Evolutionary conservation across 2,797 vertebrate genomes (phyloP).

Genomic region (Gallirallus australis): DNA sequence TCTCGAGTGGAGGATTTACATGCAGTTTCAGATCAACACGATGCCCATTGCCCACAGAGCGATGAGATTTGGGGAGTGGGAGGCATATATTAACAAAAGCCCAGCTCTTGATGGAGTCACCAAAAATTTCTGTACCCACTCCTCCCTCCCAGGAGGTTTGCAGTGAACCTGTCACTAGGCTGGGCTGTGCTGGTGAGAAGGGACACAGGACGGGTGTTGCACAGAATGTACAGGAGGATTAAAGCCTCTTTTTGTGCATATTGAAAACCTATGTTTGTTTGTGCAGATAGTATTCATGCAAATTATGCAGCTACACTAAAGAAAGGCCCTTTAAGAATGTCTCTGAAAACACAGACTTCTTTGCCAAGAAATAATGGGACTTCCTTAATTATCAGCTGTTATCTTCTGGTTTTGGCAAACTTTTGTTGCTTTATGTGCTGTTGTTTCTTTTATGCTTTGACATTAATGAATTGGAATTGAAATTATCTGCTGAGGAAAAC

Average conservation of each 20-base stretch:
- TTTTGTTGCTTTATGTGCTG: constrained; percentile 24
- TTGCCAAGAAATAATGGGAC: constrained; percentile 59
- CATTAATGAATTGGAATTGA: constrained; percentile 63
- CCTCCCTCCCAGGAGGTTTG: background rate
- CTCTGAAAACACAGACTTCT: constrained; percentile 17
- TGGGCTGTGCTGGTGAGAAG: background rate
- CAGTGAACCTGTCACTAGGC: background rate
- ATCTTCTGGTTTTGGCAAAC: constrained; percentile 56
- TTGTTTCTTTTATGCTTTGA: constrained; percentile 52
- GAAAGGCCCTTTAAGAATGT: constrained; percentile 52
- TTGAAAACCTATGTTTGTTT: constrained; percentile 29
- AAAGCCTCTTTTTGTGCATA: background rate
- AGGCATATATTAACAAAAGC: background rate
- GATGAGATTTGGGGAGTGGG: background rate
- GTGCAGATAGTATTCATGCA: background rate
- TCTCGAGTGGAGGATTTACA: background rate
- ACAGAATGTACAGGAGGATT: background rate
- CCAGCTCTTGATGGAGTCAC: background rate
- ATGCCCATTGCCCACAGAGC: background rate
- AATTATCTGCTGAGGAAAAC: constrained; percentile 35
- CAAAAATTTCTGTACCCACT: background rate
- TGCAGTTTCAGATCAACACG: background rate
- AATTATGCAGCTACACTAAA: constrained; percentile 44
- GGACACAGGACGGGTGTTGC: background rate
- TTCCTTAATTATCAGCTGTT: constrained; percentile 61